Base-by-base conservation (phyloP, 1,140 invertebrate species). In the Bombus breviceps region DNA sequence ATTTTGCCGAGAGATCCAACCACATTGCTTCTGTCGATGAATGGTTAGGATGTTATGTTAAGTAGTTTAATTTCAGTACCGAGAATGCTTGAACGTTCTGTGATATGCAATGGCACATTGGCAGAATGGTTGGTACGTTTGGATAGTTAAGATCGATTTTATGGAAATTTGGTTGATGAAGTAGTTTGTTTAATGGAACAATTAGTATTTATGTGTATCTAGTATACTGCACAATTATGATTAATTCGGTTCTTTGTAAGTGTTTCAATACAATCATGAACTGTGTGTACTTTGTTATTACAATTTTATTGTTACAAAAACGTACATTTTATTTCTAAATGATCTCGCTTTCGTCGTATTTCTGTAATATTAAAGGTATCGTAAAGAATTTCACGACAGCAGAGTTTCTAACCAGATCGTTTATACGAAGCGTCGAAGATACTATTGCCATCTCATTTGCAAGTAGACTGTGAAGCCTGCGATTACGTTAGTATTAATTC, bases 401-500 rank as follows among this genome's bases (percentile, higher is more conserved):
- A 2, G 22, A 15, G 18, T 28, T 34, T 3, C 9, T 37, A 69
- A 53, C 9, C n/a, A 18, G 39, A 47, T 34, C 32, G n/a, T 43
- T 32, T 53, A 6, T 69, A 53, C 6, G 25, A 25, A 22, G 12
- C 43, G 15, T 47, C 41, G 53, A n/a, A 8, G 10, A n/a, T 79
- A 34, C 47, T 62, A 25, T 43, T 84, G n/a, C 22, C 25, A 53
- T 32, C 47, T 84, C 32, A 43, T 79, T 71, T 59, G 53, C 68
- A 85, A 81, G 84, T 28, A 39, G 57, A 85, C 32, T 18, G 79
- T 32, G 41, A 25, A 81, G 69, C 8, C 47, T 8, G 25, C 47
- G 53, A 41, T 85, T 85, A 74, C 69, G 34, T 81, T 72, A 43
- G 22, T 81, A 71, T 85, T 87, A 79, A 80, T 88, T 80, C 53